A percentile compares a stretch with the other conserved stretches of the same genome.
Conservation (phyloP, 2,888 invertebrate genomes). For the Antitype chi region DNA sequence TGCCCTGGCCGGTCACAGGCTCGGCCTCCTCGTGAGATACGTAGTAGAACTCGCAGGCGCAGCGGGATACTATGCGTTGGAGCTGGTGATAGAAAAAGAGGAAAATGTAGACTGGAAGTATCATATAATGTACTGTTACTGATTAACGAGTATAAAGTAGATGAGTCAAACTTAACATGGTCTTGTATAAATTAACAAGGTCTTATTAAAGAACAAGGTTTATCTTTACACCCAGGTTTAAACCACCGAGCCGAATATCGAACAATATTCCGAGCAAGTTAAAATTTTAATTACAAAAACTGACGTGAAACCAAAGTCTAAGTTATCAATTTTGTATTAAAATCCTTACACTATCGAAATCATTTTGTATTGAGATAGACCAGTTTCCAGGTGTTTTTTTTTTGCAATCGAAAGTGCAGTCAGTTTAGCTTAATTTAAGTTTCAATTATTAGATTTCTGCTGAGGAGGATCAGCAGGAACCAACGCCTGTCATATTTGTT, state of each 20-base stretch:
- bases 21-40: constrained; percentile 97
- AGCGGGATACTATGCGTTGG: constrained; percentile 98
- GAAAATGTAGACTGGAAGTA: no score
- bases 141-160: background rate
- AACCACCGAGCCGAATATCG: background rate
- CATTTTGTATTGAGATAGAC: background rate
- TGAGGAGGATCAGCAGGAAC: background rate
- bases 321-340: no score
- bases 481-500: background rate
- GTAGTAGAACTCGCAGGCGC: constrained; percentile 99
- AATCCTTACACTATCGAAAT: no score
- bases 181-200: background rate
- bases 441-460: background rate
- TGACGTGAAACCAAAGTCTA: no score
- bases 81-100: constrained; percentile 89
- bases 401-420: background rate
- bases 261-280: no score
- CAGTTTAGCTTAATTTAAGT: background rate
- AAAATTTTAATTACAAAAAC: background rate
- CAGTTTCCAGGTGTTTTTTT: no score
- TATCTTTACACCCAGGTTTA: background rate
- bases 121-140: no score
- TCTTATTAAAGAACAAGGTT: background rate
- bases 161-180: background rate
- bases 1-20: constrained; percentile 73